Conservation (phyloP, 2,797 vertebrate genomes). For the Uromys caudimaculatus region DNA sequence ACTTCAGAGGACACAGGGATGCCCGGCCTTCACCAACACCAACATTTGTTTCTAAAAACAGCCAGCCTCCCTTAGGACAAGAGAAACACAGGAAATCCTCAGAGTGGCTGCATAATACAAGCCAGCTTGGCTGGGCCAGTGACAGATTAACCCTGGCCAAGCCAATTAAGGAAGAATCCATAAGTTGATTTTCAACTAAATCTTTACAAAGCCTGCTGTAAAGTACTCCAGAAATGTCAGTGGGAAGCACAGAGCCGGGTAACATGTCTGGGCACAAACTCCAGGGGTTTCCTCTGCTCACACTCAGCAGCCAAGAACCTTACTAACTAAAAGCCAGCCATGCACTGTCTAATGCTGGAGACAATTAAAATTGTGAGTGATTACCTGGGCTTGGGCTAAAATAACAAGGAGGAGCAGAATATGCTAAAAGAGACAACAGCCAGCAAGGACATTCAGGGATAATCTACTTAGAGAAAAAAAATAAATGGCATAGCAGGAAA, state of each 20-base stretch:
- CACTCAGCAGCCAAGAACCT: not conserved
- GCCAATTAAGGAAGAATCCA: slow-evolving; percentile 72
- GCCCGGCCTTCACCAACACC: slow-evolving; percentile 47
- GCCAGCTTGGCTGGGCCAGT: slow-evolving; percentile 67
- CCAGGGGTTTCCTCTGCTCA: slow-evolving; percentile 14
- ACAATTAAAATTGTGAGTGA: slow-evolving; percentile 27
- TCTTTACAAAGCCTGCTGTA: slow-evolving; percentile 58
- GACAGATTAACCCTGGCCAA: slow-evolving; percentile 68
- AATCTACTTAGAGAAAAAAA: not conserved
- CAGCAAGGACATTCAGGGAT: slow-evolving; percentile 33
- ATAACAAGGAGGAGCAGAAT: slow-evolving; percentile 52
- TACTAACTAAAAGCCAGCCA: slow-evolving; percentile 18
- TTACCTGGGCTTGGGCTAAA: slow-evolving; percentile 65
- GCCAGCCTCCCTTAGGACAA: slow-evolving; percentile 30
- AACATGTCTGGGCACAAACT: not conserved
- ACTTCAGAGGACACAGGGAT: slow-evolving; percentile 38
- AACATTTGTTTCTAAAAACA: slow-evolving; percentile 69
- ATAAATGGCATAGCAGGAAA: not conserved
- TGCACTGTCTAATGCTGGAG: not conserved
- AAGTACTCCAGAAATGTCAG: slow-evolving; percentile 35
- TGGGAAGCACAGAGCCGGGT: slow-evolving; percentile 29
- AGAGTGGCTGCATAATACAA: slow-evolving; percentile 50
- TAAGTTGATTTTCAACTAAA: slow-evolving; percentile 70
- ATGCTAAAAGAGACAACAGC: slow-evolving; percentile 7
- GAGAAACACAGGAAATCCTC: slow-evolving; percentile 60